Percentiles rank a stretch among this genome's conserved stretches.
Evolutionary conservation across 2,113 vertebrate genomes (phyloP).

Genomic region (Mesocricetus auratus): DNA sequence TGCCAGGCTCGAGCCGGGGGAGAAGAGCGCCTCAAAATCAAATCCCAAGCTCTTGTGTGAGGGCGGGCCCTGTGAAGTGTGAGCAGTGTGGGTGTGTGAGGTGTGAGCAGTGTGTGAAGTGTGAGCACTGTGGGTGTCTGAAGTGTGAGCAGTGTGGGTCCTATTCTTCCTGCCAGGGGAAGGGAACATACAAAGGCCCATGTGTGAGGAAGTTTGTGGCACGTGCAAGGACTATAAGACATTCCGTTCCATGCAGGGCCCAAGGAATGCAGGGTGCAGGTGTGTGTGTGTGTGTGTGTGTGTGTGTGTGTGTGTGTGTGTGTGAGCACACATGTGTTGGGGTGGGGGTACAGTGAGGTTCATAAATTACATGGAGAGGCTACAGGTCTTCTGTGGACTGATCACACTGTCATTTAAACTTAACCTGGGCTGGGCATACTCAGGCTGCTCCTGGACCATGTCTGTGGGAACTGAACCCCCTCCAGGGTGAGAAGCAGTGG

Average conservation of each 20-base stretch:
- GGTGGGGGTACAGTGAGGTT: neutral
- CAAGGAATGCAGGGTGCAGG: neutral
- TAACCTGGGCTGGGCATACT: too few relatives aligned
- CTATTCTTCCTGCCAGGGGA: neutral
- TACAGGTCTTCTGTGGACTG: neutral
- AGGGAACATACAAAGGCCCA: neutral
- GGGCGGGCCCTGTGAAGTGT: neutral
- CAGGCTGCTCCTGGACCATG: neutral
- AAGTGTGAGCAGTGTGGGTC: too few relatives aligned
- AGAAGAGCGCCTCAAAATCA: neutral
- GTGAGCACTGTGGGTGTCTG: too few relatives aligned
- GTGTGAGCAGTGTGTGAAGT: neutral
- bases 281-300: neutral
- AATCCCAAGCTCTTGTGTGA: neutral
- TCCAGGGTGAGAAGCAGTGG: neutral
- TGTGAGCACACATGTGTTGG: neutral
- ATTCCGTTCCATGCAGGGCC: accelerated
- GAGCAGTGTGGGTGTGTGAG: neutral
- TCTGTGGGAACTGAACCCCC: neutral
- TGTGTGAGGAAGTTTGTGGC: neutral
- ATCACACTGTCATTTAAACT: neutral
- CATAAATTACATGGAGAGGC: neutral
- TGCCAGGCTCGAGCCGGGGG: neutral
- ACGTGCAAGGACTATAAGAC: accelerated
- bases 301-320: neutral